Evolutionary conservation across 2,888 invertebrate species (phyloP).

Genomic region (Torymus texanus): DNA sequence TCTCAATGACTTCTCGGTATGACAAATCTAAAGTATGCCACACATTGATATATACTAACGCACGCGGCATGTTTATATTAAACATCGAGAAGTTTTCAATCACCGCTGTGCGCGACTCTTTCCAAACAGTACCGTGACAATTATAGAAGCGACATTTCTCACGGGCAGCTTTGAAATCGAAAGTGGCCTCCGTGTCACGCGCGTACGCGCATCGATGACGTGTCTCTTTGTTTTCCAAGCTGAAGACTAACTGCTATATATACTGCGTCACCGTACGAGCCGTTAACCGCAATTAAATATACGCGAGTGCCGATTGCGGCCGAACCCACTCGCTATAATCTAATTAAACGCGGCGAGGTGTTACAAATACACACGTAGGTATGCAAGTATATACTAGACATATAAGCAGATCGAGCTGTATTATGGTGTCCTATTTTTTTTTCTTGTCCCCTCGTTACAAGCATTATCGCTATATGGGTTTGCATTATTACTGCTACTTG

Average conservation of each 20-base stretch:
- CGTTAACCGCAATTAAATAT: conserved; percentile 24
- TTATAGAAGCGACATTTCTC: conserved; percentile 1
- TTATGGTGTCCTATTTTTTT: neutral
- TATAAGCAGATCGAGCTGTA: too few species aligned
- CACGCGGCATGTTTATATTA: too few species aligned
- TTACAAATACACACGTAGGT: neutral
- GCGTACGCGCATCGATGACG: conserved; percentile 17
- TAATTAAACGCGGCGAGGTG: conserved; percentile 30
- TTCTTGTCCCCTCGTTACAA: neutral
- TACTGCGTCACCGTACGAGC: neutral
- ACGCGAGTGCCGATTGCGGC: neutral
- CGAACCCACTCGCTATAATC: conserved; percentile 30
- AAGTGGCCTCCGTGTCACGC: conserved; percentile 7
- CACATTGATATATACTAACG: too few species aligned
- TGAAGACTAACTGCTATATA: neutral
- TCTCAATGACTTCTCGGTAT: too few species aligned
- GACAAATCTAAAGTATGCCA: too few species aligned
- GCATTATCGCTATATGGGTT: too few species aligned
- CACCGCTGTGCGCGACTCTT: too few species aligned
- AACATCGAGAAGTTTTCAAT: too few species aligned
- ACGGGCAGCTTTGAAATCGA: conserved; percentile 25
- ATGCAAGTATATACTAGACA: too few species aligned
- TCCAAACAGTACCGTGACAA: too few species aligned
- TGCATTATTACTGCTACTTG: too few species aligned
- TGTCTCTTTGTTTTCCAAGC: conserved; percentile 29